Percentiles rank a stretch among this genome's conserved stretches.
Conservation (phyloP, 2,113 vertebrate species). For the Arvicanthis niloticus region DNA sequence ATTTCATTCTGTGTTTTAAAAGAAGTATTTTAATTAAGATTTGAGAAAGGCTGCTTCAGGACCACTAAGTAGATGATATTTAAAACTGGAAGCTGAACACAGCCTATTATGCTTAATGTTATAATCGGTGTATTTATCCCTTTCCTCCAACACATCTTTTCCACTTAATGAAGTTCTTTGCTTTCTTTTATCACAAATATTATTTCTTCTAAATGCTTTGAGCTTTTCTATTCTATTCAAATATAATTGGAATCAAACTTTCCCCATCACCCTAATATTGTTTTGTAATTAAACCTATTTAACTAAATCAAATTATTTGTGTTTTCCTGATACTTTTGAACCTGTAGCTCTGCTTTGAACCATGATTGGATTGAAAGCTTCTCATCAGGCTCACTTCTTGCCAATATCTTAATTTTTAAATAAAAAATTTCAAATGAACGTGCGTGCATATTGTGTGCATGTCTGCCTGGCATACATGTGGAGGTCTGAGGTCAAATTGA, state of each 20-base stretch:
- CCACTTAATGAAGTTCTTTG: conserved; percentile 60
- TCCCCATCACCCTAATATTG: conserved; percentile 24
- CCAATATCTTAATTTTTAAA: neutral
- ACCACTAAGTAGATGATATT: conserved; percentile 59
- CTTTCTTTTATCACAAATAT: conserved; percentile 67
- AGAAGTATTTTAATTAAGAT: conserved; percentile 71
- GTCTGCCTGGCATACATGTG: neutral
- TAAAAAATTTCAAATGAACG: neutral
- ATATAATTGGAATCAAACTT: conserved; percentile 49
- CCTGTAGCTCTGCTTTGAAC: neutral
- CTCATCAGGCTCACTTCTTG: neutral
- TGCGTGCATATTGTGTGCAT: neutral
- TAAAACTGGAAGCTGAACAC: conserved; percentile 41
- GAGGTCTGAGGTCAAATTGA: neutral
- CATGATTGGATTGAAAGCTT: neutral
- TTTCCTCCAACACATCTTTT: conserved; percentile 51
- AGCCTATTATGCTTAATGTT: conserved; percentile 42
- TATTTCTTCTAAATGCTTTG: conserved; percentile 59
- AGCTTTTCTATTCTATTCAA: conserved; percentile 60
- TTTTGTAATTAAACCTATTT: conserved; percentile 61
- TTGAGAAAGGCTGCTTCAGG: conserved; percentile 51
- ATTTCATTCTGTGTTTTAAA: conserved; percentile 56
- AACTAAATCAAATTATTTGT: neutral
- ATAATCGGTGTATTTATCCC: neutral
- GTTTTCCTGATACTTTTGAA: conserved; percentile 31